These are phyloP conservation scores for Gymnobelideus leadbeateri DNA, from an alignment of 2,113 vertebrate species.

Conservation along the genomic window DNA sequence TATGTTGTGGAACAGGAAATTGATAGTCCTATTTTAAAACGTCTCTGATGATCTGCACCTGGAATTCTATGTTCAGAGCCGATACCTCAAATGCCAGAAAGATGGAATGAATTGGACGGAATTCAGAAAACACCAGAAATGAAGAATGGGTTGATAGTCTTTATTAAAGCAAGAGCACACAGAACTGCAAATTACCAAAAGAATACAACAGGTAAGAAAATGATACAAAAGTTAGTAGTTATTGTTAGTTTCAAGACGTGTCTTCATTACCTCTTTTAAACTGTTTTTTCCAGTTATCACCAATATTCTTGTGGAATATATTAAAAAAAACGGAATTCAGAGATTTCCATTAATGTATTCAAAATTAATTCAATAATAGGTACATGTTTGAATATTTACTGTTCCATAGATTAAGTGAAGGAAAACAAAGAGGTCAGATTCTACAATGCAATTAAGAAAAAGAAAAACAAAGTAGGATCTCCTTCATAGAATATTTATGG, in stretches of 20 bases:
- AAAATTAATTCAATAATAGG: conserved; percentile 30
- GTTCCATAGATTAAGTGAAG: background rate
- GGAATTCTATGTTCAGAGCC: no score
- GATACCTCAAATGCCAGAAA: background rate
- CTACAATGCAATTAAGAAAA: background rate
- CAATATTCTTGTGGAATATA: background rate
- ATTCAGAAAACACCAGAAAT: background rate
- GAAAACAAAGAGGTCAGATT: background rate
- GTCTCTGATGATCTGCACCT: background rate
- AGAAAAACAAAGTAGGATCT: background rate
- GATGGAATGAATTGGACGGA: background rate
- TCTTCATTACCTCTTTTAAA: background rate
- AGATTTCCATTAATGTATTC: conserved; percentile 68
- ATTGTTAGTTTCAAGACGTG: background rate
- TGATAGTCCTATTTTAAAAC: background rate
- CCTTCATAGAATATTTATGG: background rate
- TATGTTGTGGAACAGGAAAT: background rate
- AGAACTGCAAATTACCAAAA: background rate
- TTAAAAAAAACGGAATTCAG: conserved; percentile 5
- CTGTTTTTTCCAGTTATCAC: background rate
- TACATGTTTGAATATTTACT: background rate
- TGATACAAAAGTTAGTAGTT: background rate
- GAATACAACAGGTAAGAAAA: background rate
- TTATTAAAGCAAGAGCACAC: background rate
- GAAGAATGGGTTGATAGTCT: background rate